Evolutionary conservation across 1,140 invertebrate genomes (phyloP).

Genomic region (Helicoverpa armigera): DNA sequence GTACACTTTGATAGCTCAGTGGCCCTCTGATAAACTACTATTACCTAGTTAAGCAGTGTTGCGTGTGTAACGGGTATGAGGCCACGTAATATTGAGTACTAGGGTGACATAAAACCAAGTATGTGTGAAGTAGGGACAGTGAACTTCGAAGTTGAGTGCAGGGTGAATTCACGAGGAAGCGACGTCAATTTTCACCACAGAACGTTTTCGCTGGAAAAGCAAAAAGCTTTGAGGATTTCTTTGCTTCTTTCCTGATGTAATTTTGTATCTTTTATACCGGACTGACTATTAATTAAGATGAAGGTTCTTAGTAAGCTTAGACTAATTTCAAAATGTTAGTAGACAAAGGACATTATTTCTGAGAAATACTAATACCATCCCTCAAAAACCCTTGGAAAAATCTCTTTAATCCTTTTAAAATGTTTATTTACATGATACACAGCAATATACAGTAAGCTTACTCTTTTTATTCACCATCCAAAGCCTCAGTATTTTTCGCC

Average conservation of each 20-base stretch:
- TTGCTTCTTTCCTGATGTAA: too few species aligned
- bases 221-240: too few species aligned
- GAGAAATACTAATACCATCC: too few species aligned
- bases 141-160: neutral
- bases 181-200: neutral
- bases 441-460: neutral
- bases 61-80: neutral
- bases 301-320: too few species aligned
- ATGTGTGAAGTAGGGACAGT: neutral
- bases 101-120: conserved; percentile 1
- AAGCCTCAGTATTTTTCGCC: conserved; percentile 17
- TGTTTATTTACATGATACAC: neutral
- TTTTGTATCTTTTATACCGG: too few species aligned
- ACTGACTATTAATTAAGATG: too few species aligned
- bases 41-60: conserved; percentile 11
- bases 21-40: conserved; percentile 2
- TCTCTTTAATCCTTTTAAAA: too few species aligned
- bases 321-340: too few species aligned
- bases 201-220: too few species aligned
- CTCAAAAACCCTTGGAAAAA: too few species aligned
- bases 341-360: too few species aligned
- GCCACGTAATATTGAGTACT: neutral
- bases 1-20: conserved; percentile 13
- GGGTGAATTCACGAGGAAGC: neutral
- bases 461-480: conserved; percentile 7